These are phyloP conservation scores for Leuctra nigra DNA, from an alignment of 2,888 invertebrate species.

Conservation along the genomic window DNA sequence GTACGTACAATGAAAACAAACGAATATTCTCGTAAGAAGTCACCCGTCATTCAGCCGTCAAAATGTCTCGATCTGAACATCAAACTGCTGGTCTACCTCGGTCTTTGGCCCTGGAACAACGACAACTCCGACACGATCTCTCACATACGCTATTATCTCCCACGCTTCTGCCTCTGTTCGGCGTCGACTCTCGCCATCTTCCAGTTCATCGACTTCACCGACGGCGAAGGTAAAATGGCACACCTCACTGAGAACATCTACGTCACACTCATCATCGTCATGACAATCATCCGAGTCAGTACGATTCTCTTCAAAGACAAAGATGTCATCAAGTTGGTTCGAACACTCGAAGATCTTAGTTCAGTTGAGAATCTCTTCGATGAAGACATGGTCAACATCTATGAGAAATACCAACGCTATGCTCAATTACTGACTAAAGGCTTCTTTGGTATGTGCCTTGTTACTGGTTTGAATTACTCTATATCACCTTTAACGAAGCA, in stretches of 20 bases:
- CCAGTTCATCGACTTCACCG: neutral
- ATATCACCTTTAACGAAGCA: neutral
- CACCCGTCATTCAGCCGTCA: too few relatives aligned
- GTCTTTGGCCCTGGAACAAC: neutral
- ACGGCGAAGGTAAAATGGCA: neutral
- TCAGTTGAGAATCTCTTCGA: neutral
- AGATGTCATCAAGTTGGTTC: neutral
- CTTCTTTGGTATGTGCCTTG: neutral
- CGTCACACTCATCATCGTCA: neutral
- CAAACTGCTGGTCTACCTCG: neutral
- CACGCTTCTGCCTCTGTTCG: neutral
- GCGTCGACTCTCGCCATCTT: neutral
- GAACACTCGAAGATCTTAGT: neutral
- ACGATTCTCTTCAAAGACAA: neutral
- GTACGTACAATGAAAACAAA: too few relatives aligned
- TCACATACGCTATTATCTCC: neutral
- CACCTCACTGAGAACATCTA: constrained; percentile 13
- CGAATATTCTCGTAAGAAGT: too few relatives aligned
- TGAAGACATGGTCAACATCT: neutral
- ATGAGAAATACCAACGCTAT: neutral
- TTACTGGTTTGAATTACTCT: neutral
- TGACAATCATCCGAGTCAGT: neutral
- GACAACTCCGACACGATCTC: neutral
- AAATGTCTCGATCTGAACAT: constrained; percentile 9
- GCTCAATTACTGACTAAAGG: neutral